Conservation (phyloP, 2,113 vertebrate genomes). For the Triplophysa tibetana region DNA sequence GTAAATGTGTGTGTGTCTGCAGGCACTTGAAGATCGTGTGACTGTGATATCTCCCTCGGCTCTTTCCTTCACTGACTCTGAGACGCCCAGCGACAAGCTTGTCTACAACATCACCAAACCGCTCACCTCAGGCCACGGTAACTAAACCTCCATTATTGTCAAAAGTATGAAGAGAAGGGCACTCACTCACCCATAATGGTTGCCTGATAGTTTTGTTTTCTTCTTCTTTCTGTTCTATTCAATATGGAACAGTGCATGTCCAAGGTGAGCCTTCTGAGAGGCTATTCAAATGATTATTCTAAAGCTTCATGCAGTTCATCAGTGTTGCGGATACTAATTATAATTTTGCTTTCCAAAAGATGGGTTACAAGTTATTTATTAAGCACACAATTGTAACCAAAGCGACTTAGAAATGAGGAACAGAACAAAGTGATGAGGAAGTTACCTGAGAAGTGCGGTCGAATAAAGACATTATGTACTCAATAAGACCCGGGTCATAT, state of each 20-base stretch:
- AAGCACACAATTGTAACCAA: no score
- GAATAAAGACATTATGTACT: no score
- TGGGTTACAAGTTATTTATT: no score
- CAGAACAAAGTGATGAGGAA: no score
- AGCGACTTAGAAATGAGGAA: no score
- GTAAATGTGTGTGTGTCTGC: slow-evolving; percentile 30
- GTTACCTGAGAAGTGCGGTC: no score
- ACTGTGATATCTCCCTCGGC: slow-evolving; percentile 85
- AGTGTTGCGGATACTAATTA: not conserved
- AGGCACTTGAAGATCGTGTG: slow-evolving; percentile 89
- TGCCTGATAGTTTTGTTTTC: slow-evolving; percentile 26
- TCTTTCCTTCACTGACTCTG: slow-evolving; percentile 85
- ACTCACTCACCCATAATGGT: slow-evolving; percentile 13
- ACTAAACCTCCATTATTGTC: slow-evolving; percentile 46
- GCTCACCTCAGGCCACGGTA: slow-evolving; percentile 85
- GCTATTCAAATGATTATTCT: not conserved
- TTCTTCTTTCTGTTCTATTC: slow-evolving; percentile 31
- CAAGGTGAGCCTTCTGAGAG: slow-evolving; percentile 2
- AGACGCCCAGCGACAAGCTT: slow-evolving; percentile 81
- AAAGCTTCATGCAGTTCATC: not conserved
- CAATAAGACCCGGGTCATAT: no score
- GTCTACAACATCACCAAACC: slow-evolving; percentile 88
- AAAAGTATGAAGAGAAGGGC: slow-evolving; percentile 23
- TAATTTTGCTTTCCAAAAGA: not conserved
- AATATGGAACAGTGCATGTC: not conserved